Conservation (phyloP, 2,888 invertebrate genomes). For the Pollenia amentaria region DNA sequence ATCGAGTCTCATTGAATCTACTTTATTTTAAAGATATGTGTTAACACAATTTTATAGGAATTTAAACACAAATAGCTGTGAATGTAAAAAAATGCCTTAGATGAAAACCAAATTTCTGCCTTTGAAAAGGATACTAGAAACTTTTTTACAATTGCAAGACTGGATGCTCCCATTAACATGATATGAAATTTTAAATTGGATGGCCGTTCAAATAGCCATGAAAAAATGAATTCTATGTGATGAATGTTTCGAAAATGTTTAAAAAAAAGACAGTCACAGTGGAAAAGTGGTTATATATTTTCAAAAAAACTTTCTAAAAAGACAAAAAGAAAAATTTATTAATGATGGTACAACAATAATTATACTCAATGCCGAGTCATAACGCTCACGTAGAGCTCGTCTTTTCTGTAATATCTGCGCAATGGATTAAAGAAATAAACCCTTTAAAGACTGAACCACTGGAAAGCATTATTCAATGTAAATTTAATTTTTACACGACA, state of each 20-base stretch:
- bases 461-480: slow-evolving; percentile 15
- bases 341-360: slow-evolving; percentile 27
- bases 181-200: too few species aligned
- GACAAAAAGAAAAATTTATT: slow-evolving; percentile 9
- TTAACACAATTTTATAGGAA: too few species aligned
- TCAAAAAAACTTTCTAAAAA: slow-evolving; percentile 11
- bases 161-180: too few species aligned
- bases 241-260: slow-evolving; percentile 5
- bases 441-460: slow-evolving; percentile 24
- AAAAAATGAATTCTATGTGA: neutral
- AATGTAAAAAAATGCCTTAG: too few species aligned
- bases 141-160: too few species aligned
- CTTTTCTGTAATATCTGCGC: slow-evolving; percentile 45
- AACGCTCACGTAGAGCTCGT: slow-evolving; percentile 16
- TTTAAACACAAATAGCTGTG: too few species aligned
- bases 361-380: slow-evolving; percentile 52
- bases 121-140: too few species aligned
- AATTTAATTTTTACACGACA: slow-evolving; percentile 24
- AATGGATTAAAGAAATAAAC: slow-evolving; percentile 55
- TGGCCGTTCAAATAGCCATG: too few species aligned
- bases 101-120: too few species aligned
- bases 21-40: too few species aligned
- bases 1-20: too few species aligned
- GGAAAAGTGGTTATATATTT: slow-evolving; percentile 29
- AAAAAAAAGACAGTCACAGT: slow-evolving; percentile 6